phyloP scores from a whole-genome alignment of 2,797 vertebrate species.

The Stomatorhinus walkeri region DNA sequence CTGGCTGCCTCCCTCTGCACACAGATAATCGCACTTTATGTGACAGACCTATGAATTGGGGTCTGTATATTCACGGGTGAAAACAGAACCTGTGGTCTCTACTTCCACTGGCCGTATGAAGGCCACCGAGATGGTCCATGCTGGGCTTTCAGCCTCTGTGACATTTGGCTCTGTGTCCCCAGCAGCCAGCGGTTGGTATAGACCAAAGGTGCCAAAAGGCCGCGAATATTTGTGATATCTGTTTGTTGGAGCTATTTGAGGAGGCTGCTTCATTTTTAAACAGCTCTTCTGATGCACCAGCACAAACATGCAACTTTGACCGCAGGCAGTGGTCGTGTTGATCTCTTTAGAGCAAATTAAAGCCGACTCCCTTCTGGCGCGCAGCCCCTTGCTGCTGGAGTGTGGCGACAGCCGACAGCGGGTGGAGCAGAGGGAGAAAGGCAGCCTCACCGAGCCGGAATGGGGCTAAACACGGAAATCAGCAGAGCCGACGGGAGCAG shows the following conservation, averaged over 20 bases:
- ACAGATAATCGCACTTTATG: not conserved
- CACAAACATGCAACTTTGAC: not conserved
- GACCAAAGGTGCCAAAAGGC: not conserved
- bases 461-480: not conserved
- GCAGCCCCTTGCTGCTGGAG: not conserved
- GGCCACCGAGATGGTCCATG: not conserved
- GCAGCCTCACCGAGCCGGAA: not conserved
- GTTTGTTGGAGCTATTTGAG: constrained; percentile 44
- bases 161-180: not conserved
- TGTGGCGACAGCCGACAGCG: not conserved
- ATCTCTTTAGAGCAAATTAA: constrained; percentile 36
- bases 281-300: constrained; percentile 49
- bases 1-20: not conserved
- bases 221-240: not conserved
- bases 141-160: constrained; percentile 7
- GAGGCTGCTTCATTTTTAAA: constrained; percentile 46
- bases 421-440: not conserved
- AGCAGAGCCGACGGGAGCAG: not conserved
- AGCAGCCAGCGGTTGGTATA: not conserved
- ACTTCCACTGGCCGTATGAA: not conserved
- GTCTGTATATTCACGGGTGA: not conserved
- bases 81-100: not conserved
- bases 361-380: constrained; percentile 21
- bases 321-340: not conserved
- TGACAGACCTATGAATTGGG: not conserved